Percentiles rank a stretch among this genome's conserved stretches.
phyloP scores from a whole-genome alignment of 2,113 vertebrate species.

The Entelurus aequoreus region DNA sequence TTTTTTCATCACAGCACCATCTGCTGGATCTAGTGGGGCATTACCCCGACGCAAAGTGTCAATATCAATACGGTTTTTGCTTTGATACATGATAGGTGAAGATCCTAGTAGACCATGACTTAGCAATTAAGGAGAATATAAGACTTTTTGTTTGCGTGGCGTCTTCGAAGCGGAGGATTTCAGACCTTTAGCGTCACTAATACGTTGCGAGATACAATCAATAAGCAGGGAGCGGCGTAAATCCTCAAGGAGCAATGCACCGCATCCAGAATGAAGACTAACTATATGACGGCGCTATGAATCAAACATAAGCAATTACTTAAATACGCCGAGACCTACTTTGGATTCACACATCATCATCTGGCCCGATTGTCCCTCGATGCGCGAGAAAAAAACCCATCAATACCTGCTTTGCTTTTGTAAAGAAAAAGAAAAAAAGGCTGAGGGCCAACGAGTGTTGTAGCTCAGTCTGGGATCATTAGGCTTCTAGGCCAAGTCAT shows the following conservation, averaged over 20 bases:
- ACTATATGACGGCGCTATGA: slow-evolving; percentile 51
- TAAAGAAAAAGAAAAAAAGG: slow-evolving; percentile 17
- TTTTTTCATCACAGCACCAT: too few species aligned
- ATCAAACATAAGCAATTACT: slow-evolving; percentile 68
- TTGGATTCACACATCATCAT: slow-evolving; percentile 64
- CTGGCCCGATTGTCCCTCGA: slow-evolving; percentile 41
- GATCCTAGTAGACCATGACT: neutral
- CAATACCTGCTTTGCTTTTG: too few species aligned
- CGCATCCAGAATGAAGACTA: slow-evolving; percentile 52
- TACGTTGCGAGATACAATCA: slow-evolving; percentile 42
- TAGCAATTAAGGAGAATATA: neutral
- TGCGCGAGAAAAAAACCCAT: slow-evolving; percentile 57
- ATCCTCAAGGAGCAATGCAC: slow-evolving; percentile 47
- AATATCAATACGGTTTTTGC: too few species aligned
- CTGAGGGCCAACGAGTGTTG: slow-evolving; percentile 46
- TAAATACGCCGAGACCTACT: slow-evolving; percentile 52
- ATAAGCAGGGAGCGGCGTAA: slow-evolving; percentile 52
- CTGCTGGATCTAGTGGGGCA: too few species aligned
- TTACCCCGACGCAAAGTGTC: too few species aligned
- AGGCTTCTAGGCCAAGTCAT: slow-evolving; percentile 38
- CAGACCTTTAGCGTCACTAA: slow-evolving; percentile 27
- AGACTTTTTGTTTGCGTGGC: slow-evolving; percentile 3
- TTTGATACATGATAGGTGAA: too few species aligned
- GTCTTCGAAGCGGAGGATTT: slow-evolving; percentile 25
- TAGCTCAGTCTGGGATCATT: slow-evolving; percentile 54